Evolutionary conservation across 1,140 invertebrate species (phyloP), one percentile per base, ranked within the genome.

Genomic region (Halictus rubicundus): DNA sequence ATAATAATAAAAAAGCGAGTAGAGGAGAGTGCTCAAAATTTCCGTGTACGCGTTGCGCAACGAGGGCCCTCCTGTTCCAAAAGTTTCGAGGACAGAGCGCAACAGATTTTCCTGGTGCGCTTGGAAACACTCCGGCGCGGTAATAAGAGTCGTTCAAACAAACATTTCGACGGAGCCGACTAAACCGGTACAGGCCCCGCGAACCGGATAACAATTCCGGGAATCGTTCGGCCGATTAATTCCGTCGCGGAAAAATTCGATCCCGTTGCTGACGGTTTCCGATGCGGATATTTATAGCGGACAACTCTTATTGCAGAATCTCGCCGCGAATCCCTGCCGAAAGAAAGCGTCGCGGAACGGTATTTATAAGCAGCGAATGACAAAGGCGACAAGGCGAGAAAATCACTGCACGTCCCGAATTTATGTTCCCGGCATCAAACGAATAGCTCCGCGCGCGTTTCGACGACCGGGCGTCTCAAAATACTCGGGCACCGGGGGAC

Each of bases 341-440:
- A 83, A 79, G 59, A 74, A 75, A 82, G 68, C 66, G 60, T 57
- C 72, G 80, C 59, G 74, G 61, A 63, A 83, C 66, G 32, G 87
- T 92, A 92, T 92, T 92, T 92, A 91, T 91, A 92, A 89, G 88
- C 88, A 90, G 90, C 89, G 90, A 92, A 93, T 92, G 92, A 93
- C 90, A 91, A 87, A 89, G 88, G 86, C 92, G 92, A 91, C 91
- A 91, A 89, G 90, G 87, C 92, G 90, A 91, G 91, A 90, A 90
- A 92, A 93, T 86, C 76, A 78, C 77, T 80, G 87, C 86, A 87
- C 88, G 86, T 87, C 66, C 74, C 84, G 86, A 89, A 92, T 92
- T 92, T 92, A 92, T 92, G 89, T 89, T 87, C 27, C 87, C 85
- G 84, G 87, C 87, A 89, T 86, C 87, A 88, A 88, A 88, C 87